Evolutionary conservation across 2,888 invertebrate species (phyloP).

Genomic region (Aporophyla nigra): DNA sequence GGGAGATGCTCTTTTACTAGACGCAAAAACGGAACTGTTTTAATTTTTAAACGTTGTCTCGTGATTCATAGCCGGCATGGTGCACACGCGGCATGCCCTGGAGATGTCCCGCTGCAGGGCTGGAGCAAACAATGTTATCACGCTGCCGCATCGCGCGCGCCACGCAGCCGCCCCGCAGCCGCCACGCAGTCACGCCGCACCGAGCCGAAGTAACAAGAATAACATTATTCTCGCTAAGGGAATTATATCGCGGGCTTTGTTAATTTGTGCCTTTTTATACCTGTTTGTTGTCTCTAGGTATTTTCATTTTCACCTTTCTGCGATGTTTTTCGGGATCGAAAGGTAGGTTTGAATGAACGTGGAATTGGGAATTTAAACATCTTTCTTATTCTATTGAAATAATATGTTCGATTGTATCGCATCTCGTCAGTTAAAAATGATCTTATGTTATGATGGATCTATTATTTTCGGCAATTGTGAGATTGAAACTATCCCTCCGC

Average conservation of each 20-base stretch:
- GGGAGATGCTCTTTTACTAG: not conserved
- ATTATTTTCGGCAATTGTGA: not conserved
- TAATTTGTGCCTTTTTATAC: slow-evolving; percentile 46
- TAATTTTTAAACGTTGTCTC: slow-evolving; percentile 6
- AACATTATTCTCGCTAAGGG: slow-evolving; percentile 31
- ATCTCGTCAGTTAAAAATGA: not conserved
- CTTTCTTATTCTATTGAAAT: not conserved
- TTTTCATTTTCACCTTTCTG: slow-evolving; percentile 28
- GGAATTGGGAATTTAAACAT: not conserved
- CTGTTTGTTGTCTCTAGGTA: slow-evolving; percentile 13
- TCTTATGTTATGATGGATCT: not conserved
- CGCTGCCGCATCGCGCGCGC: not conserved
- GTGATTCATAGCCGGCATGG: not conserved
- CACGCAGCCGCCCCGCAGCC: not conserved
- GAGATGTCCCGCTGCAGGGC: slow-evolving; percentile 8
- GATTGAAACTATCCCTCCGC: not conserved
- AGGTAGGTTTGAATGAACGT: slow-evolving; percentile 2
- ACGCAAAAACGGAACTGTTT: not conserved
- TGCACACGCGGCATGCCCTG: slow-evolving; percentile 12
- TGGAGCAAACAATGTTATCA: slow-evolving; percentile 18
- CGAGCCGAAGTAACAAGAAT: slow-evolving; percentile 23
- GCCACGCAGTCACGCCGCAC: slow-evolving; percentile 6
- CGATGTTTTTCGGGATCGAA: slow-evolving; percentile 13
- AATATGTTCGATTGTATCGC: not conserved
- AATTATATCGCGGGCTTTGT: slow-evolving; percentile 48